Base-by-base conservation (phyloP, 2,113 vertebrate species). In the Notarius lentiginosus region DNA sequence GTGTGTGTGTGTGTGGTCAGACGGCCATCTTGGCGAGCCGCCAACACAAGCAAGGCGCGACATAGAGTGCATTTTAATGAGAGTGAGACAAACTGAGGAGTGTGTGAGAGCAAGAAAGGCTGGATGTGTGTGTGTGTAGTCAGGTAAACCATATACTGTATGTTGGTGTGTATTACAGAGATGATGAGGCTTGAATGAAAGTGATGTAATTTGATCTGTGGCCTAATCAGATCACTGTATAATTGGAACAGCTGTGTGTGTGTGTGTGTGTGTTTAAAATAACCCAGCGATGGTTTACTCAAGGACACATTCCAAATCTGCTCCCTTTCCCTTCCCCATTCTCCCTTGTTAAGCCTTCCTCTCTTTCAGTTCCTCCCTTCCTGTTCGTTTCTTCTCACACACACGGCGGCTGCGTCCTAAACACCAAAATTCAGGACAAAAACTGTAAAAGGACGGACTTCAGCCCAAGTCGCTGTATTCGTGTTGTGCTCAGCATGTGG, bases 31-130 rank as follows among this genome's bases (percentile, higher is more conserved):
- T 89, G 88, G 89, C 81, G n/a, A 79, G 60, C 86, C 66, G 87
- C 88, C 89, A 90, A 82, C 53, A 61, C 68, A 73, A 91, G 85
- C 90, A 82, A 41, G 90, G 53, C 84, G 0, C 72, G 61, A 89
- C 89, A 79, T 80, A 66, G 86, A 61, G 66, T 60, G 89, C 90
- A 91, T 91, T 87, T 91, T 90, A 91, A 91, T 92, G 79, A 89
- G 89, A 58, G 65, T 27, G 75, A 86, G 87, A 51, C 77, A 30
- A 89, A 27, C 66, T 56, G 80, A 56, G 79, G 84, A 84, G 65
- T 41, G 81, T 47, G 88, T 24, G 86, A 41, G 66, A 5, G 66
- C 4, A 41, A 1, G 60, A 60, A n/a, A 14, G 20, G 18, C 56
- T 76, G 73, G 55, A 61, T 75, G 84, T 76, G 56, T 61, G 83